phyloP scores from a whole-genome alignment of 30 jellyfish, hydroid and myxozoan genomes.

The Cassiopea andromeda region DNA sequence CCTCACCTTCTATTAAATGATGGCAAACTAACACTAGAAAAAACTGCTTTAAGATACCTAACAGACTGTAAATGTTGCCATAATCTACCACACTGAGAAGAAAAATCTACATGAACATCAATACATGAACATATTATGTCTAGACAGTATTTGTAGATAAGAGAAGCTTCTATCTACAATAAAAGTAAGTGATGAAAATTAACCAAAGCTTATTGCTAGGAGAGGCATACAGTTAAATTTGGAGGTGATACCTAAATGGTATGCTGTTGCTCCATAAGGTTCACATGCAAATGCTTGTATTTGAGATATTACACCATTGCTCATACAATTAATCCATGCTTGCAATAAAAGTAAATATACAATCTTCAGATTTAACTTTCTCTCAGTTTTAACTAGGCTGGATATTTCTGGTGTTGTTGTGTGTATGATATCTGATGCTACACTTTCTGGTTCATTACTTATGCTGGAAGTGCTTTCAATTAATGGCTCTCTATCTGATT shows the following conservation, averaged over 20 bases:
- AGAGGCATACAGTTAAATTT: no score
- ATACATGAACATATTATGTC: no score
- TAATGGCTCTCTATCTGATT: slow-evolving; percentile 17
- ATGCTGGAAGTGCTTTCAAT: slow-evolving; percentile 30
- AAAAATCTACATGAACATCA: no score
- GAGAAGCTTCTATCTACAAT: no score
- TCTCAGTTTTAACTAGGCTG: background rate
- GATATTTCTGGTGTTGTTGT: slow-evolving; percentile 29
- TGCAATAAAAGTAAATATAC: slow-evolving; percentile 50
- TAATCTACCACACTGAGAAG: no score
- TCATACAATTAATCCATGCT: slow-evolving; percentile 91
- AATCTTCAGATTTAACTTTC: background rate
- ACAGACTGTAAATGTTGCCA: no score
- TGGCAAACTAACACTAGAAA: no score
- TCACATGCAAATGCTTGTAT: slow-evolving; percentile 85
- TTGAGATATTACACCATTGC: slow-evolving; percentile 90
- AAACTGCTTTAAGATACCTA: no score
- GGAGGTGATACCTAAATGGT: slow-evolving; percentile 81
- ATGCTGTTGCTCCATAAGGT: slow-evolving; percentile 90
- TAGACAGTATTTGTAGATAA: no score
- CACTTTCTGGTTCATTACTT: slow-evolving; percentile 12
- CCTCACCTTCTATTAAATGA: no score
- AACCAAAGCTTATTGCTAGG: no score
- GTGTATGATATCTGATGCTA: slow-evolving; percentile 14
- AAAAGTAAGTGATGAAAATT: no score